Conservation (phyloP, 2,113 vertebrate genomes). For the Apodemus speciosus region DNA sequence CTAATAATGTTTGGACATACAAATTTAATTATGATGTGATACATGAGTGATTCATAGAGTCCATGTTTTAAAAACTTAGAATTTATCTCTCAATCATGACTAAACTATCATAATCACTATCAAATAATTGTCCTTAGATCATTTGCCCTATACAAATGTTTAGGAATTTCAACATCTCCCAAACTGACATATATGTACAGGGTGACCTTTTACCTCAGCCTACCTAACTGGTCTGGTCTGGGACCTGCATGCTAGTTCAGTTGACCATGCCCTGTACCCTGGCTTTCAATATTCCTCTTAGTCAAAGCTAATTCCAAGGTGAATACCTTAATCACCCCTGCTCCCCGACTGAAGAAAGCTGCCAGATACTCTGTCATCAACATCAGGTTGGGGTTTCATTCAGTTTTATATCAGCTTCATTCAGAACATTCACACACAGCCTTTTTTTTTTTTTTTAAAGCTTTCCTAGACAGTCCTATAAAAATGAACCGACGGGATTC, state of each 20-base stretch:
- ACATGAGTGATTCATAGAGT: not conserved
- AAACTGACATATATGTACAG: no score
- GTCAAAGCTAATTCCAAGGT: not conserved
- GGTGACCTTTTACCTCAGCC: not conserved
- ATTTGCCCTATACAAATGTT: slow-evolving; percentile 19
- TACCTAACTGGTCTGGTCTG: not conserved
- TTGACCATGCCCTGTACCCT: not conserved
- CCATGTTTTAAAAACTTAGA: not conserved
- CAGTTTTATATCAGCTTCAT: no score
- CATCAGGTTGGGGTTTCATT: not conserved
- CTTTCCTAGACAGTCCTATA: not conserved
- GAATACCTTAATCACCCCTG: not conserved
- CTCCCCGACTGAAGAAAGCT: not conserved
- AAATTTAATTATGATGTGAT: slow-evolving; percentile 20
- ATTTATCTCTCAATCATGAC: slow-evolving; percentile 51
- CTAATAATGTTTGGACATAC: slow-evolving; percentile 19
- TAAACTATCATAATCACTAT: slow-evolving; percentile 45
- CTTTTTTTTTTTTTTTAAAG: not conserved
- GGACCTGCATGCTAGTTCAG: not conserved
- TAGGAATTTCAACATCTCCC: not conserved
- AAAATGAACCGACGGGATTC: not conserved
- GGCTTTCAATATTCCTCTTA: not conserved
- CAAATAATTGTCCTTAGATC: not conserved
- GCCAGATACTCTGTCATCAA: not conserved
- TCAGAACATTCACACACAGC: not conserved